Conservation (phyloP, 2,797 vertebrate genomes). For the Lates japonicus region DNA sequence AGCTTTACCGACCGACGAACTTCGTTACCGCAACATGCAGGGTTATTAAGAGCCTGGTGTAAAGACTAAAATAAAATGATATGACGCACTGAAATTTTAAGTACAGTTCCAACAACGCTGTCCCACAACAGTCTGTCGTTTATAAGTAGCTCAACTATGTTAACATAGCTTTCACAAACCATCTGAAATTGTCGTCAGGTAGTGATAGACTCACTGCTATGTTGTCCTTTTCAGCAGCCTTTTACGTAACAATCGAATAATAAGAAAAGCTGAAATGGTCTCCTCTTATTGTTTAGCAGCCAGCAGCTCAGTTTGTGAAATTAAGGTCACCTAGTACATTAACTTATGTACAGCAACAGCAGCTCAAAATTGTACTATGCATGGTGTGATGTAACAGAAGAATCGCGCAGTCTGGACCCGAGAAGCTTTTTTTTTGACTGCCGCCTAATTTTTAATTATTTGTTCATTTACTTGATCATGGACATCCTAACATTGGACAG, state of each 20-base stretch:
- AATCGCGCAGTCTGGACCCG: too few relatives aligned
- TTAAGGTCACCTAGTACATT: neutral
- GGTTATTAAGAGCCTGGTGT: too few relatives aligned
- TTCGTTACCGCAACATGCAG: neutral
- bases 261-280: neutral
- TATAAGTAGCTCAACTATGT: neutral
- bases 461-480: too few relatives aligned
- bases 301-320: slow-evolving; percentile 13
- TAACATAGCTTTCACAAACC: neutral
- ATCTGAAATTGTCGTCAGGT: neutral
- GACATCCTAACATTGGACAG: too few relatives aligned
- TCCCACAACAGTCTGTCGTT: neutral
- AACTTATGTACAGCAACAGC: neutral
- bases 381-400: too few relatives aligned
- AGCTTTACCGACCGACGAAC: neutral
- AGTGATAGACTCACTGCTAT: neutral
- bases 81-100: too few relatives aligned
- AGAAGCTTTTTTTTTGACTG: too few relatives aligned
- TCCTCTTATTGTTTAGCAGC: neutral
- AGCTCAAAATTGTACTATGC: neutral
- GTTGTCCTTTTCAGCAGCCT: neutral
- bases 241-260: neutral
- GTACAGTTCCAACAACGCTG: too few relatives aligned
- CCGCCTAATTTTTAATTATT: too few relatives aligned
- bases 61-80: too few relatives aligned